Conservation (phyloP, 2,113 vertebrate species). For the Callocephalon fimbriatum region DNA sequence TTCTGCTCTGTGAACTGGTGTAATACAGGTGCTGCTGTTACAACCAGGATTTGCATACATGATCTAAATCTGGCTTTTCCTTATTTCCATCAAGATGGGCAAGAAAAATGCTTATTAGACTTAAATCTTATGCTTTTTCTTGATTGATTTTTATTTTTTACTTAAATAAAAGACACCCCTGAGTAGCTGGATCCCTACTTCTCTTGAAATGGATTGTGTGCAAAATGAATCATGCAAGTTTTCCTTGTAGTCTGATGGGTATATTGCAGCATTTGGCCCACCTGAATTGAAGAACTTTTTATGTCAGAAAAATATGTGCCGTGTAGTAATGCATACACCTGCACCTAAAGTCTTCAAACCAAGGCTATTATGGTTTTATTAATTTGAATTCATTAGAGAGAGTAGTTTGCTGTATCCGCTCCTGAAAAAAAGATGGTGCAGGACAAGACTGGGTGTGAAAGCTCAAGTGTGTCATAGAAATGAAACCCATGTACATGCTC, state of each 20-base stretch:
- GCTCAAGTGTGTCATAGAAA: background rate
- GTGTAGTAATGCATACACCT: background rate
- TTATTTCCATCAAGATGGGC: background rate
- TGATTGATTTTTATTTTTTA: background rate
- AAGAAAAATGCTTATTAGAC: background rate
- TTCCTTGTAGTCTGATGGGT: background rate
- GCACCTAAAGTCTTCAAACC: background rate
- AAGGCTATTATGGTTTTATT: background rate
- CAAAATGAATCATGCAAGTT: background rate
- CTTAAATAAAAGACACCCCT: constrained; percentile 48
- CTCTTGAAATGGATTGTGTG: background rate
- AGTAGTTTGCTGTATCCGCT: background rate
- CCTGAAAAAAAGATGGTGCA: background rate
- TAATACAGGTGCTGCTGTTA: background rate
- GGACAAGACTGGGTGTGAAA: background rate
- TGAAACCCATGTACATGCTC: fast-evolving
- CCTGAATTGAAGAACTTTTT: constrained; percentile 3
- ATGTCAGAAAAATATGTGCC: background rate
- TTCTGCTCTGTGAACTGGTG: background rate
- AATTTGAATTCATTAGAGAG: background rate
- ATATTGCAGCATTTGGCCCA: background rate
- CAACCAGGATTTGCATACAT: constrained; percentile 12
- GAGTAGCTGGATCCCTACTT: background rate
- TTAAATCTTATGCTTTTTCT: background rate
- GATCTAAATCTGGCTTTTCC: background rate